Evolutionary conservation across 1,140 invertebrate genomes (phyloP).

Genomic region (Scaptodrosophila lebanonensis): DNA sequence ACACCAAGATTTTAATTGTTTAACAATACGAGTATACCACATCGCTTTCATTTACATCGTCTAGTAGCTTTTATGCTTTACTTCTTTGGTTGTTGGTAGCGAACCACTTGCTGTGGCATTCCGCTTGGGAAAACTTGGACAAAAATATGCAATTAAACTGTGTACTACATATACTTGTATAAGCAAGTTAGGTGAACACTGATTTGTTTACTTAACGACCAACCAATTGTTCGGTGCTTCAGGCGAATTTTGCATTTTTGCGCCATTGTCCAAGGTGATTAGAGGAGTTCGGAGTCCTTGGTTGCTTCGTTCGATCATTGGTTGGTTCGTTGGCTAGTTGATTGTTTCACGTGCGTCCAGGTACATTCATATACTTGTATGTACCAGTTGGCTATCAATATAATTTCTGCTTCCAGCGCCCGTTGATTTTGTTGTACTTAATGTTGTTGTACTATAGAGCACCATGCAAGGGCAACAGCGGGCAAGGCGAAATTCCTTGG

Average conservation of each 20-base stretch:
- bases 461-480: slow-evolving; percentile 7
- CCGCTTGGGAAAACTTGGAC: not conserved
- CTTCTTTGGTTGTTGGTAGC: no score
- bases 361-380: no score
- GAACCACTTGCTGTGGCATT: not conserved
- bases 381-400: no score
- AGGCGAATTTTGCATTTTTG: slow-evolving; percentile 6
- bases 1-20: no score
- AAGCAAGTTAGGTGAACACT: slow-evolving; percentile 1
- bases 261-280: slow-evolving; percentile 32
- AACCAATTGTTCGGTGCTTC: not conserved
- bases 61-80: no score
- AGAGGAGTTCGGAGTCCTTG: slow-evolving; percentile 10
- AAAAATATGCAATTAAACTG: slow-evolving; percentile 29
- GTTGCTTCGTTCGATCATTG: no score
- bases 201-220: slow-evolving; percentile 26
- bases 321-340: no score
- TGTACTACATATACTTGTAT: not conserved
- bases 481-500: slow-evolving; percentile 39
- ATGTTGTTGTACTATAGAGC: not conserved
- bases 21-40: no score
- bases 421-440: slow-evolving; percentile 7
- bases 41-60: no score
- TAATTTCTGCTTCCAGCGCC: no score
- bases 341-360: no score